Base-by-base conservation (phyloP, 2,113 vertebrate species). In the Machaerirhynchus nigripectus region DNA sequence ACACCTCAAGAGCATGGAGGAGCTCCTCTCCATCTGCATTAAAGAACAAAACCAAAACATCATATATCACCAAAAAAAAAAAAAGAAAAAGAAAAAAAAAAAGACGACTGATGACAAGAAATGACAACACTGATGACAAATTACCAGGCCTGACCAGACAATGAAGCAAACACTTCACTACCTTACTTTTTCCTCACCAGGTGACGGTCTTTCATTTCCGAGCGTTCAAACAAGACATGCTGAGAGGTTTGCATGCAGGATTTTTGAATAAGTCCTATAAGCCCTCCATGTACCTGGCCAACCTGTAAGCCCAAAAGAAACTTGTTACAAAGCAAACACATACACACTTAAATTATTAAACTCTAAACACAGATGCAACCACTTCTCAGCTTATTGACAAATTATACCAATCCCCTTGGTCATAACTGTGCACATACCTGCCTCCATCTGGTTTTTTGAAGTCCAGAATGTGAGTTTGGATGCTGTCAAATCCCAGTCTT, bases 161-260 rank as follows among this genome's bases (percentile, higher is more conserved):
- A 69, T 33, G 37, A 78, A 93, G 47, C 26, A 53, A 78, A 42
- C 15, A 80, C 6, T n/a, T 86, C 90, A 44, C 55, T 64, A 75
- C 67, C 64, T 97, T 97, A 99, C 99, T 98, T 98, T 97, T 97
- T 98, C 94, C 98, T 98, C 92, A 99, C 99, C 13, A 99, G 93
- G 37, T 98, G 98, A 39, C 98, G 98, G 92, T 99, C 99, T 90
- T 98, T 99, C 97, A 99, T 98, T 98, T 99, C 99, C 1, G 98
- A 99, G 90, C 99, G 98, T 95, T 99, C 99, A 94, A 99, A 99
- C 98, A 99, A 98, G 52, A 99, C 97, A 19, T 99, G 99, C 67
- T 98, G 99, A 93, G 97, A 98, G 13, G 98, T 98, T 94, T 95
- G 98, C 79, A 98, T 98, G 97, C 99, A 99, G 7, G 98, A 98